Conservation (phyloP, 2,888 invertebrate genomes). For the Stenchaetothrips biformis region DNA sequence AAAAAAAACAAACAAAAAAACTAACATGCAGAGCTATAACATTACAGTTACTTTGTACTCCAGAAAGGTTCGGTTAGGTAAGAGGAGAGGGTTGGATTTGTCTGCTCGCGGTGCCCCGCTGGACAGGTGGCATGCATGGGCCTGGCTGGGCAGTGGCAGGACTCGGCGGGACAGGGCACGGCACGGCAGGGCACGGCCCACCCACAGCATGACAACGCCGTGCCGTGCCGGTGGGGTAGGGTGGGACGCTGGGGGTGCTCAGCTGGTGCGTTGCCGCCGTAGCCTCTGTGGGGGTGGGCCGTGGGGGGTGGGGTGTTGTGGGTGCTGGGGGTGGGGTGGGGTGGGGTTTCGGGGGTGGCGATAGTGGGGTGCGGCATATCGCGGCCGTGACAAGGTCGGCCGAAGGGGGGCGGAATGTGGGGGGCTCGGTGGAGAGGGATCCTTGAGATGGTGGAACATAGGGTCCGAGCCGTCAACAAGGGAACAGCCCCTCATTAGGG, state of each 20-base stretch:
- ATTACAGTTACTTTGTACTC: too few relatives aligned
- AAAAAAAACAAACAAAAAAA: background rate
- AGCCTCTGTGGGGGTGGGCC: slow-evolving; percentile 28
- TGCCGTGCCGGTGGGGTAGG: too few relatives aligned
- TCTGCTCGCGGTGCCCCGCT: too few relatives aligned
- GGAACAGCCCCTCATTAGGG: background rate
- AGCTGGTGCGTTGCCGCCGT: slow-evolving; percentile 7
- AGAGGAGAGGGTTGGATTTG: background rate
- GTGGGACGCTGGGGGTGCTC: too few relatives aligned
- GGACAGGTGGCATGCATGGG: background rate
- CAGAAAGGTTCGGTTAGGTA: background rate
- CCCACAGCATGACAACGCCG: too few relatives aligned
- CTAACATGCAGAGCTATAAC: background rate
- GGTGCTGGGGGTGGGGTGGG: slow-evolving; percentile 28
- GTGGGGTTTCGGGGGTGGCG: slow-evolving; percentile 28
- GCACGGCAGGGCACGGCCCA: background rate
- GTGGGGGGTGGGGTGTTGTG: background rate
- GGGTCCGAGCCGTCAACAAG: background rate
- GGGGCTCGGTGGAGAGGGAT: background rate
- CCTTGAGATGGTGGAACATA: background rate
- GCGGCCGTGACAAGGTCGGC: background rate
- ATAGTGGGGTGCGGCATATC: slow-evolving; percentile 25
- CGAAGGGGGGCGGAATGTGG: background rate
- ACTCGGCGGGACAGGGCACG: too few relatives aligned
- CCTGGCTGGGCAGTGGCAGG: too few relatives aligned